Evolutionary conservation across 2,888 invertebrate genomes (phyloP).

Genomic region (Acronicta alni): DNA sequence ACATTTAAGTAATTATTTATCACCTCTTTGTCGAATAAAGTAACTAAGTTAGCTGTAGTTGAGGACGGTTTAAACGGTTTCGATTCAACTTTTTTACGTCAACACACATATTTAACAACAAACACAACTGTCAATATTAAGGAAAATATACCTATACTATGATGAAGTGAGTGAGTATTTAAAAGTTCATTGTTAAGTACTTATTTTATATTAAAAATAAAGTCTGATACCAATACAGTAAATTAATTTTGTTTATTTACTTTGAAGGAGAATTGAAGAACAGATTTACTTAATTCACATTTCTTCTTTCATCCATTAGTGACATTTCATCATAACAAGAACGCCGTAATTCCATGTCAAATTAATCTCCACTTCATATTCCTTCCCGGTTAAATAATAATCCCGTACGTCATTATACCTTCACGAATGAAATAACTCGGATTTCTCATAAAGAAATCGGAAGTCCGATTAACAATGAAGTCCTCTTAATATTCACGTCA

Average conservation of each 20-base stretch:
- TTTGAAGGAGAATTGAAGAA: no score
- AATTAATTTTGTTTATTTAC: no score
- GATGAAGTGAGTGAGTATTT: no score
- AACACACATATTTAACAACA: no score
- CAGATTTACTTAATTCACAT: no score
- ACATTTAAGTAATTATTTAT: conserved; percentile 50
- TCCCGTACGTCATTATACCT: conserved; percentile 37
- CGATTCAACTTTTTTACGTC: neutral
- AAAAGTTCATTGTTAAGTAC: no score
- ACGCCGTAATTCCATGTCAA: conserved; percentile 4
- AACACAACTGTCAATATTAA: no score
- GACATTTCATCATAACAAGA: neutral
- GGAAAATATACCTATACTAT: no score
- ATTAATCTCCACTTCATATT: conserved; percentile 19
- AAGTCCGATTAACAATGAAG: conserved; percentile 65
- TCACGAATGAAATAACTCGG: conserved; percentile 46
- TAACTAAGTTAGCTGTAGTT: neutral
- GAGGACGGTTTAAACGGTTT: neutral
- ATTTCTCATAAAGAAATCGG: conserved; percentile 44
- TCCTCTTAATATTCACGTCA: conserved; percentile 79
- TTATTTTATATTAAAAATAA: no score
- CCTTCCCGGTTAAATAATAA: conserved; percentile 30
- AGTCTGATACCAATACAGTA: no score
- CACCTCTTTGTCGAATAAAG: conserved; percentile 11
- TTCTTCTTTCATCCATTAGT: neutral